Base-by-base conservation (phyloP, 2,888 invertebrate species). In the Dendrolimus houi region DNA sequence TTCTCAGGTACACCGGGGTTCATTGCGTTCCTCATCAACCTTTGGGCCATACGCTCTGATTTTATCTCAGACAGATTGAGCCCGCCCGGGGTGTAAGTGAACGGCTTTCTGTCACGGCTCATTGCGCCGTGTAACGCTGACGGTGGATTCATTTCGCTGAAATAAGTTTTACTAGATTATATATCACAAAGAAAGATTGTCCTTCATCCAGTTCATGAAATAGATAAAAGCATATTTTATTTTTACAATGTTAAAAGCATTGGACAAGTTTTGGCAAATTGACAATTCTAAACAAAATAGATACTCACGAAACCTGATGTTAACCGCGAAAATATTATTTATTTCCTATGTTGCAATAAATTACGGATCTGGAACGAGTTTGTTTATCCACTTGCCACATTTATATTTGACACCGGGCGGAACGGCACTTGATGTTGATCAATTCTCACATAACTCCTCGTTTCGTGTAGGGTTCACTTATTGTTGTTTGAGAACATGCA, bases 1-100 rank as follows among this genome's bases (percentile, higher is more conserved):
- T 83, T 81, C 60, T 94, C 94, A 52, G 94, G 93, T 53, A 95
- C 94, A 12, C 96, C 96, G 74, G 95, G 95, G 64, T 85, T 86
- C 91, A 91, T 90, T 9, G 91, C 91, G 69, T 91, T 91, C 62
- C 85, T 79, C 89, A 91, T 89, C 57, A 93, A 74, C 55, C 97
- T 91, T 72, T 96, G 92, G 29, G 96, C 96, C 97, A 98, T 97
- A 63, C 96, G 93, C 62, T 97, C 97, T 56, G 97, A 97, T 71
- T 95, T 94, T 65, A 98, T 97, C 89, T 98, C 96, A 12, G 97
- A 96, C 54, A 98, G 92, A 85, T 98, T 96, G 59, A 98, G 92
- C 70, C 98, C 98, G 10, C 98, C 97, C 1, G 98, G 98, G 41
- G 97, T 97, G 81, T 98, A 98, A 40, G 98, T 98, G 81, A 98